phyloP scores from a whole-genome alignment of 2,888 invertebrate species.

The Aplocera efformata region DNA sequence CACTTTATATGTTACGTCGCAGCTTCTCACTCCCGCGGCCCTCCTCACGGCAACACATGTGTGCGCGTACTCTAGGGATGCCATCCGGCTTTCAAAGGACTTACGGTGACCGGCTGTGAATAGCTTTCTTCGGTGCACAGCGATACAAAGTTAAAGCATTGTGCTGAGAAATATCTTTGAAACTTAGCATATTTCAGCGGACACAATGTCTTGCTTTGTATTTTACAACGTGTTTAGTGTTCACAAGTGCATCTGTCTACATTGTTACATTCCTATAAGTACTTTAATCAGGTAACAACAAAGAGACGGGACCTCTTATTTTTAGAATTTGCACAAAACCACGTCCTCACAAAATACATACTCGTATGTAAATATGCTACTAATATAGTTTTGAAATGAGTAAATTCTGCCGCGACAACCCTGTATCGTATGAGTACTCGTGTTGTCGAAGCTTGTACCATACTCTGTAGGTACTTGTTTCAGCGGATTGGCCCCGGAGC shows the following conservation, averaged over 20 bases:
- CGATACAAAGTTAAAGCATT: conserved; percentile 14
- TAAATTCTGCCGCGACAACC: no score
- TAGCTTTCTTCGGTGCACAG: conserved; percentile 14
- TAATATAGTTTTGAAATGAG: neutral
- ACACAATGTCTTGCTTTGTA: conserved; percentile 11
- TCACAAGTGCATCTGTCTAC: conserved; percentile 6
- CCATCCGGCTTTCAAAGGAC: conserved; percentile 21
- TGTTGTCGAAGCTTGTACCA: conserved; percentile 62
- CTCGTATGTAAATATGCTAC: neutral
- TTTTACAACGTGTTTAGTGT: conserved; percentile 10
- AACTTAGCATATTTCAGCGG: conserved; percentile 15
- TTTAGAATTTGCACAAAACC: no score
- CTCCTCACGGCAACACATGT: conserved; percentile 31
- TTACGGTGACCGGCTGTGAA: conserved; percentile 16
- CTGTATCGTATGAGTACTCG: conserved; percentile 37
- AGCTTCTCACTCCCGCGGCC: conserved; percentile 34
- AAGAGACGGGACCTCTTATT: no score
- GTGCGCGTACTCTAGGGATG: conserved; percentile 29
- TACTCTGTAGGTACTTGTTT: conserved; percentile 63
- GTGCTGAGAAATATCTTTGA: conserved; percentile 16
- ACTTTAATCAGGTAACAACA: no score
- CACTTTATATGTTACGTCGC: conserved; percentile 77
- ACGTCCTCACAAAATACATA: no score
- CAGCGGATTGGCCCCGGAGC: conserved; percentile 42
- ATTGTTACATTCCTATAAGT: neutral